Evolutionary conservation across 2,797 vertebrate species (phyloP), one percentile per base, ranked within the genome.

Genomic region (Pogoniulus pusillus): DNA sequence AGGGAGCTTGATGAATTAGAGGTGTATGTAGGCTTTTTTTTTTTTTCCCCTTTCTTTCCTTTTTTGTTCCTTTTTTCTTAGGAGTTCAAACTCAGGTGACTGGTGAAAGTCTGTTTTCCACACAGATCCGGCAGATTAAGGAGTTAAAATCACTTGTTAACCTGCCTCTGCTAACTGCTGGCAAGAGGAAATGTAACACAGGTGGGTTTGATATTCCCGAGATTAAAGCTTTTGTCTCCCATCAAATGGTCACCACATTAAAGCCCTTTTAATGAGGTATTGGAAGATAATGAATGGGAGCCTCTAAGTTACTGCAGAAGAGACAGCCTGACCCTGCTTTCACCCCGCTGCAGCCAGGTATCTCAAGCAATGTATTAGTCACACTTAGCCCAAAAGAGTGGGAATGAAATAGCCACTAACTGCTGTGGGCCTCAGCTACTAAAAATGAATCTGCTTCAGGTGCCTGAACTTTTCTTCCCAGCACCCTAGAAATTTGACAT

Each of bases 161-260:
- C 95, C 95, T 96, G 95, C 88, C 96, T 95, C 93, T 96, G 87
- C 90, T 96, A 97, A 96, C 96, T 96, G 92, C 96, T 95, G 26
- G 10, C 93, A 88, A 94, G 93, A 97, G 96, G 96, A 97, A 98
- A 97, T 97, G 94, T 95, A 97, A 97, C 92, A 96, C 97, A 98
- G 97, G 97, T 98, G 97, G 95, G 96, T 92, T 97, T 97, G 96
- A 96, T 97, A 96, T 77, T 95, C 96, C 89, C 86, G 96, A 97
- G 97, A 97, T 97, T 97, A 97, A 98, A 97, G 96, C 94, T 90
- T 96, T 96, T 96, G 94, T 96, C 96, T 96, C 92, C 96, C 96
- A 94, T 96, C 96, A 96, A 96, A 95, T 96, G 96, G 37, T 93
- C 95, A 95, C 96, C 94, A 97, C 95, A 97, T 97, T 97, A 97